Evolutionary conservation across 2,888 invertebrate genomes (phyloP).

Genomic region (Acanthoscelides obtectus): DNA sequence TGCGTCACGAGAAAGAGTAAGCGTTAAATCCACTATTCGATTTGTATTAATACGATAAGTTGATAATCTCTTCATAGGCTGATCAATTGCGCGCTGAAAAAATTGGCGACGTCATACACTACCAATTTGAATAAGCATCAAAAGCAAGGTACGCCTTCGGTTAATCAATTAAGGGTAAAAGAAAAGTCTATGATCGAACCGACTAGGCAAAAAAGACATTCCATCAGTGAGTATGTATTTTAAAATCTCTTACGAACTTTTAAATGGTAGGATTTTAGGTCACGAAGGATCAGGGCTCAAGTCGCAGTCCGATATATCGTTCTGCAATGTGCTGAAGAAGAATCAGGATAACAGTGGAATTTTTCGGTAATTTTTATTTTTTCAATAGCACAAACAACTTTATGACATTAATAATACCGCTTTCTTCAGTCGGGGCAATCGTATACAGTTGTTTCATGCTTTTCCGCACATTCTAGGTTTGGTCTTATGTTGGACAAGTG

Average conservation of each 20-base stretch:
- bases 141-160: slow-evolving; percentile 3
- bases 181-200: slow-evolving; percentile 5
- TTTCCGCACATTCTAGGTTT: too few relatives aligned
- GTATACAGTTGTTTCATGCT: too few relatives aligned
- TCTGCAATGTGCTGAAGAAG: neutral
- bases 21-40: slow-evolving; percentile 2
- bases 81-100: slow-evolving; percentile 22
- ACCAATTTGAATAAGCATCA: slow-evolving; percentile 9
- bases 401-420: too few relatives aligned
- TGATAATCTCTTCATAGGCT: slow-evolving; percentile 15
- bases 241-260: neutral
- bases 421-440: too few relatives aligned
- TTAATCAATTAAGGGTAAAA: slow-evolving; percentile 6
- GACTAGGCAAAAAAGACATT: neutral
- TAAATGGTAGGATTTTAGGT: neutral
- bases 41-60: slow-evolving; percentile 1
- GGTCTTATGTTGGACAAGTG: too few relatives aligned
- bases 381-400: too few relatives aligned
- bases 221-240: neutral
- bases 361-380: too few relatives aligned
- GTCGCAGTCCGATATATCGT: neutral
- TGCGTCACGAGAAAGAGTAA: slow-evolving; percentile 20
- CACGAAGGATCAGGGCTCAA: neutral
- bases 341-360: neutral
- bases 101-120: slow-evolving; percentile 19